Conservation (phyloP, 2,113 vertebrate genomes). For the Heterochromis multidens region DNA sequence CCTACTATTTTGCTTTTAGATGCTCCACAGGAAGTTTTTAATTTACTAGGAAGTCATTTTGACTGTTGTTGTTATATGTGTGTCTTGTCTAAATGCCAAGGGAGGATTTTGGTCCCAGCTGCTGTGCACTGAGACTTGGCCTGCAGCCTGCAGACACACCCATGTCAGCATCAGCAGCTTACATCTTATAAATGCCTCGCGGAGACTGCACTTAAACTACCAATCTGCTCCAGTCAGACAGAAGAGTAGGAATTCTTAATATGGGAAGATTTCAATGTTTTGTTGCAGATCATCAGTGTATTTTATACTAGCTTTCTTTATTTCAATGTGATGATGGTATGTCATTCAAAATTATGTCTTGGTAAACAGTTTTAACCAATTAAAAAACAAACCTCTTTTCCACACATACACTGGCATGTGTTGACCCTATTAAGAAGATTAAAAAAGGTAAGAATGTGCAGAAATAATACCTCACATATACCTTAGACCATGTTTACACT, state of each 20-base stretch:
- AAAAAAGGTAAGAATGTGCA: background rate
- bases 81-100: constrained; percentile 54
- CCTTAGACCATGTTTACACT: background rate
- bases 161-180: constrained; percentile 56
- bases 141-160: constrained; percentile 58
- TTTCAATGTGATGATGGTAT: background rate
- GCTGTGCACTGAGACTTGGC: constrained; percentile 59
- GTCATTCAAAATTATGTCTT: background rate
- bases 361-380: background rate
- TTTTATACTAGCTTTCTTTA: background rate
- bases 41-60: constrained; percentile 36
- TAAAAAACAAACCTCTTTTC: background rate
- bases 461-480: background rate
- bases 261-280: background rate
- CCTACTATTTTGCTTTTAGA: background rate
- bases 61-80: background rate
- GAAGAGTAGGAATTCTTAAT: background rate
- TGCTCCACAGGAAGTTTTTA: constrained; percentile 32
- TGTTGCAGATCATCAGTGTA: background rate
- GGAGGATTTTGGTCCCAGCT: constrained; percentile 69
- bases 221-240: constrained; percentile 18
- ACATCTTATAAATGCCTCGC: constrained; percentile 40
- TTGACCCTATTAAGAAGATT: background rate
- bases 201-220: constrained; percentile 13
- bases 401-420: background rate